These are phyloP conservation scores for Ammospiza nelsoni DNA, from an alignment of 2,113 vertebrate genomes.

Conservation along the genomic window DNA sequence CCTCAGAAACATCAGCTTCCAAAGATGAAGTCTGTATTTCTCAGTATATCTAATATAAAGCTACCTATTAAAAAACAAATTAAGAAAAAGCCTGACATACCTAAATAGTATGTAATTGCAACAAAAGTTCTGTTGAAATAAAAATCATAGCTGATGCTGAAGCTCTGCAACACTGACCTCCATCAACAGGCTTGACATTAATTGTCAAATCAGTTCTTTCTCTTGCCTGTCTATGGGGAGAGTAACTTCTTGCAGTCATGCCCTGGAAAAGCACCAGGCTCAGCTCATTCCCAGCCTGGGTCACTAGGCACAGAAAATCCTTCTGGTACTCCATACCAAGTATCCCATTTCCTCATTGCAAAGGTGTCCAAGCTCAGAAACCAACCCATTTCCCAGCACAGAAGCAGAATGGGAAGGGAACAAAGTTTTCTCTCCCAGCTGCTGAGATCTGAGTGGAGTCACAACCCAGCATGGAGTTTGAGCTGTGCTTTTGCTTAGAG, in stretches of 20 bases:
- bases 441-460: background rate
- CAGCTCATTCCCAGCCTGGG: background rate
- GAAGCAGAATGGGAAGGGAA: background rate
- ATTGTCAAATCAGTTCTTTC: background rate
- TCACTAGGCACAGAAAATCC: background rate
- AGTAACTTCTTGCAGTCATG: background rate
- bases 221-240: background rate
- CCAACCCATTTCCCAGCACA: background rate
- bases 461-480: background rate
- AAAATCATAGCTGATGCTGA: background rate
- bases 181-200: background rate
- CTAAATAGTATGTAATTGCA: background rate
- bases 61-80: background rate
- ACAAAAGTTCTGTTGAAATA: background rate
- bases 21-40: background rate
- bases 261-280: background rate
- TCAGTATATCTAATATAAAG: background rate
- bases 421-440: background rate
- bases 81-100: background rate
- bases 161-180: background rate
- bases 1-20: background rate
- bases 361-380: background rate
- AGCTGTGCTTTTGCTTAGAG: constrained; percentile 33
- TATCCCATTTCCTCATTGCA: background rate
- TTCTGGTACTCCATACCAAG: background rate